Base-by-base conservation (phyloP, 2,888 invertebrate genomes). In the Rhyacophila evoluta region DNA sequence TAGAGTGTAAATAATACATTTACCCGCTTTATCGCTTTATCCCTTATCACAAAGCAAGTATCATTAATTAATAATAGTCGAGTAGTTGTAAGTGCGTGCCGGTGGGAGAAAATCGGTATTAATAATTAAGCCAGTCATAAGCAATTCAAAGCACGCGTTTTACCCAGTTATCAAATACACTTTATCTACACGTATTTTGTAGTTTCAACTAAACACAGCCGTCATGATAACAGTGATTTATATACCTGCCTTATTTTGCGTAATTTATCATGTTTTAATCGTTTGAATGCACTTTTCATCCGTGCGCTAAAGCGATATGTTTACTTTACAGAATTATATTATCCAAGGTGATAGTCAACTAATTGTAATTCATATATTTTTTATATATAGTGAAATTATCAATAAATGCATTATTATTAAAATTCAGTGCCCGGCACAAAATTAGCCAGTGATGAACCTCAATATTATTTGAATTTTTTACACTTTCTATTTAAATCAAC, bases 121-220 rank as follows among this genome's bases (percentile, higher is more conserved):
- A 55, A 55, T 55, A 19, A 55, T 55, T 55, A 55, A 55, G 15
- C 55, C 55, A 55, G 55, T 8, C 25, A 19, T 55, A 19, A 55
- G 55, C 55, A 55, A 55, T 55, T 25, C 55, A 55, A 55, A 55
- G 55, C 55, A 25, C 55, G 55, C 55, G 10, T 55, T 55, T 19
- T 55, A 55, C 55, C 55, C 25, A 8, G 55, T 55, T 8, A 55
- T 55, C 55, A 55, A 55, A 55, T 55, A 55, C 25, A 55, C 25
- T 55, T n/a, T 25, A 55, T 55, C 55, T 55, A 55, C 55, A 25
- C 8, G 41, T 55, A 55, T 25, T 55, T 55, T 25, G 55, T 55
- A 55, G 6, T 55, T 55, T 55, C 6, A 55, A 55, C 55, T 55
- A 55, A 55, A 55, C 19, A 55, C 55, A 10, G 10, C 8, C 55